Evolutionary conservation across 1,140 invertebrate species (phyloP), one percentile per base, ranked within the genome.

Genomic region (Centruroides sculpturatus): DNA sequence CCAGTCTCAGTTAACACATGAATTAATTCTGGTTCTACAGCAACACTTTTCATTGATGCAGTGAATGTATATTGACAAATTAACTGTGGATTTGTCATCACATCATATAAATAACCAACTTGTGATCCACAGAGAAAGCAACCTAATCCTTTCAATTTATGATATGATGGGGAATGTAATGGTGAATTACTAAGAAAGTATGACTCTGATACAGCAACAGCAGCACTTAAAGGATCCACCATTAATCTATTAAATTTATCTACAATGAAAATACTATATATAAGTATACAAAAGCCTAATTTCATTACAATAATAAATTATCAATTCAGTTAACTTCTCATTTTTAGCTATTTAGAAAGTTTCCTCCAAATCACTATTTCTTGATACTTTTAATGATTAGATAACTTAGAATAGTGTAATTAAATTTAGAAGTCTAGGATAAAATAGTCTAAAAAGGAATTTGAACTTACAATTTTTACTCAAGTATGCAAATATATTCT

Each of bases 1-100:
- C 86, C 86, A 61, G 82, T 83, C 50, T 84, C 81, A 3, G 86
- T 89, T 0, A 89, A 70, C 0, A 84, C 85, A 70, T 87, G 85
- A 2, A 90, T 70, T 56, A 85, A 77, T 57, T 81, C 81, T 60
- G 81, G 75, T 66, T 86, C 84, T 11, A 87, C 72, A 7, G 79
- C 77, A 46, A 87, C 78, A 55, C 80, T 76, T 61, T 78, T 76
- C 11, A 87, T 81, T 3, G 82, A 80, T 1, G 84, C 81, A 0
- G 85, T 87, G 61, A 87, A 86, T 5, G 81, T 80, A 69, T 86
- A 87, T 1, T 75, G 71, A 3, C 66, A 65, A 6, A 72, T 66
- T 23, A 63, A 56, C 59, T 59, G 41, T 55, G 55, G 55, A 46
- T 63, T 50, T 55, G 54, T 60, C 4, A 76, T 72, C 49, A 82